These are phyloP conservation scores for Smittia sp. DNA, from an alignment of 2,888 invertebrate genomes.

Conservation along the genomic window DNA sequence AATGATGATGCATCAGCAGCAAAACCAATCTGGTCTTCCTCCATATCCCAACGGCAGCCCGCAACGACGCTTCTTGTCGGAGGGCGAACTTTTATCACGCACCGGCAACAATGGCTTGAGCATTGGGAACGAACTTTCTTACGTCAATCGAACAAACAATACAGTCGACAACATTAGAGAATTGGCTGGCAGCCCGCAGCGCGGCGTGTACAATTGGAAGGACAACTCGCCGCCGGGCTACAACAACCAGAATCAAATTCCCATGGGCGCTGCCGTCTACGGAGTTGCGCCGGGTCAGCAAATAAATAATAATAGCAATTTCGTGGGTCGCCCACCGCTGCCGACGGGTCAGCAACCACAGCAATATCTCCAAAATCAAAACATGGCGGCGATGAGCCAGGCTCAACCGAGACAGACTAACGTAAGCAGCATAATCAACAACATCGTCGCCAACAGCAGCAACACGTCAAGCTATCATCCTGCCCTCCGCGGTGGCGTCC, in stretches of 20 bases:
- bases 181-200: constrained; percentile 82
- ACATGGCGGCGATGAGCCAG: constrained; percentile 43
- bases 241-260: constrained; percentile 46
- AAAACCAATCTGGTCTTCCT: constrained; percentile 48
- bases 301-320: constrained; percentile 27
- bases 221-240: constrained; percentile 67
- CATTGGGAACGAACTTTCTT: constrained; percentile 57
- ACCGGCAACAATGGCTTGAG: constrained; percentile 52
- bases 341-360: constrained; percentile 52
- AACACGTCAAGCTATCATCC: constrained; percentile 56
- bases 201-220: constrained; percentile 77
- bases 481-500: constrained; percentile 64
- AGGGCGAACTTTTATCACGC: constrained; percentile 72
- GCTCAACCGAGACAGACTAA: constrained; percentile 33
- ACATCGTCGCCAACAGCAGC: constrained; percentile 30
- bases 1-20: constrained; percentile 47
- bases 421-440: constrained; percentile 34
- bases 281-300: constrained; percentile 51
- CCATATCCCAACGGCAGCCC: constrained; percentile 59
- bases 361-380: constrained; percentile 58
- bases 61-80: constrained; percentile 74
- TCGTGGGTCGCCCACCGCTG: constrained; percentile 42
- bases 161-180: constrained; percentile 85
- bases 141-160: constrained; percentile 65
- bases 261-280: constrained; percentile 47